Evolutionary conservation across 2,797 vertebrate species (phyloP).

Genomic region (Cephalopachus bancanus): DNA sequence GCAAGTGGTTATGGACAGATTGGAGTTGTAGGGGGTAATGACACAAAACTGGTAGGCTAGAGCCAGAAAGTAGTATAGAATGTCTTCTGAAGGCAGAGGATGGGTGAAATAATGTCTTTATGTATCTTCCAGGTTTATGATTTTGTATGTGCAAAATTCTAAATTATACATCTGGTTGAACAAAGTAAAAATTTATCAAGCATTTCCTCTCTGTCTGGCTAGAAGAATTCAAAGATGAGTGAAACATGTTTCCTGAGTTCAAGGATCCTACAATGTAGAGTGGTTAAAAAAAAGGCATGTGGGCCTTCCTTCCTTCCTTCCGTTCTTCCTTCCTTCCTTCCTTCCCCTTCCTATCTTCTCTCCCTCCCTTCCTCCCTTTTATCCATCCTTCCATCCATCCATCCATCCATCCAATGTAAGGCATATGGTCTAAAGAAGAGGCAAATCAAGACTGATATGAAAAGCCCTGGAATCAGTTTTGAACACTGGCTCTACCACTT

Average conservation of each 20-base stretch:
- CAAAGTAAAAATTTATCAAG: neutral
- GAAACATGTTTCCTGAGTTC: neutral
- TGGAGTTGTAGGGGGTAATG: neutral
- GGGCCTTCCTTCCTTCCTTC: neutral
- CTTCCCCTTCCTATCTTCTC: too few relatives aligned
- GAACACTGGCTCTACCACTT: neutral
- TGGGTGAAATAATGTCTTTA: neutral
- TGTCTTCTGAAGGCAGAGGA: neutral
- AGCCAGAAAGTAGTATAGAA: neutral
- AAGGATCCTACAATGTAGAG: neutral
- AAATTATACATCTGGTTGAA: neutral
- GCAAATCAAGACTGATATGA: neutral
- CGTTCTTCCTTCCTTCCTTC: neutral
- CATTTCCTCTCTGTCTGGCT: neutral
- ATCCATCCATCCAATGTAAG: neutral
- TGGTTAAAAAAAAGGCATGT: neutral
- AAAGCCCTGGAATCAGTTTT: neutral
- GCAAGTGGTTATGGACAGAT: neutral
- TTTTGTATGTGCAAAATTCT: conserved; percentile 17
- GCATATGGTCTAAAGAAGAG: neutral
- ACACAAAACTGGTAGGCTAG: neutral
- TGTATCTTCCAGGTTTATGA: neutral
- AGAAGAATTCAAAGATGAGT: conserved; percentile 18
- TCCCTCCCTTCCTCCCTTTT: neutral
- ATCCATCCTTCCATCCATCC: fast-evolving